Conservation (phyloP, 2,888 invertebrate genomes). For the Nomada flava region DNA sequence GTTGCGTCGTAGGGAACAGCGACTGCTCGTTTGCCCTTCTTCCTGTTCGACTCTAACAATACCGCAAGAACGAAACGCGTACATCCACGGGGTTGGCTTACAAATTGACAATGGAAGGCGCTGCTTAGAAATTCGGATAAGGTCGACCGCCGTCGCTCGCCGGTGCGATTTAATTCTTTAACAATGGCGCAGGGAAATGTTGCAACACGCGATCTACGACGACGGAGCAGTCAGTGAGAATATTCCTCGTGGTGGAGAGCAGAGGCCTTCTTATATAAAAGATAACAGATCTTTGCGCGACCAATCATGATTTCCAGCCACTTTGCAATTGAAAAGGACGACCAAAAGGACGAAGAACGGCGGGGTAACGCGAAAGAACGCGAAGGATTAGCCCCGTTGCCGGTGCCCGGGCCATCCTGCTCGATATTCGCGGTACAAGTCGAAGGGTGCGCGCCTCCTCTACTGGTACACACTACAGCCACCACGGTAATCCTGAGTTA, state of each 20-base stretch:
- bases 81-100: conserved; percentile 8
- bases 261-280: too few relatives aligned
- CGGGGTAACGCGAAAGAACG: conserved; percentile 26
- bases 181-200: not conserved
- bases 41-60: conserved; percentile 25
- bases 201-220: not conserved
- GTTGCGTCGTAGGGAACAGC: conserved; percentile 24
- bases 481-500: conserved; percentile 82
- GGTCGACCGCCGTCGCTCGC: not conserved
- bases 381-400: conserved; percentile 19
- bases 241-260: not conserved
- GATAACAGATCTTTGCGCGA: too few relatives aligned
- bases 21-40: conserved; percentile 3
- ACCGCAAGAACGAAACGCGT: conserved; percentile 1
- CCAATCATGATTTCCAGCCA: not conserved
- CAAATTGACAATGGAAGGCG: conserved; percentile 19
- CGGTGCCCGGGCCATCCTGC: conserved; percentile 22
- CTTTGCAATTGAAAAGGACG: not conserved
- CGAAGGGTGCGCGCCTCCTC: conserved; percentile 55
- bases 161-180: not conserved
- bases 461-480: conserved; percentile 59
- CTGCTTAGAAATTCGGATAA: conserved; percentile 19
- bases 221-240: conserved; percentile 3
- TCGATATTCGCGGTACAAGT: conserved; percentile 54
- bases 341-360: not conserved